These are phyloP conservation scores for Syndactyla subalaris DNA, from an alignment of 2,797 vertebrate genomes.

Conservation along the genomic window DNA sequence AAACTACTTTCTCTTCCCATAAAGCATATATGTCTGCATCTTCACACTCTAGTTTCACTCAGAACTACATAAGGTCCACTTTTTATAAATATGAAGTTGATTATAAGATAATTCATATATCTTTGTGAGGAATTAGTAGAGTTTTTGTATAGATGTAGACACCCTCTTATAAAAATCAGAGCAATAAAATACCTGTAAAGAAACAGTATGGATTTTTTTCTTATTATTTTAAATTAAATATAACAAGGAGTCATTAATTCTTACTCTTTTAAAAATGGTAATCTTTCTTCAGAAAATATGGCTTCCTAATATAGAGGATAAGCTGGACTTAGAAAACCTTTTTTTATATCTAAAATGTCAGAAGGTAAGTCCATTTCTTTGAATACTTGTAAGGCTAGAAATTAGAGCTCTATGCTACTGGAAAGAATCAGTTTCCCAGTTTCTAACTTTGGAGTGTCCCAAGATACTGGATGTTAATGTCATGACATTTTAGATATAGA, in stretches of 20 bases:
- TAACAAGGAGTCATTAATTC: neutral
- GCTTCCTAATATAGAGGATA: neutral
- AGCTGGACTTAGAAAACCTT: neutral
- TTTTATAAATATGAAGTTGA: neutral
- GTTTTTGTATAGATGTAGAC: neutral
- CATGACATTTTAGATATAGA: constrained; percentile 69
- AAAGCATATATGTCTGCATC: neutral
- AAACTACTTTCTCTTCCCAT: neutral
- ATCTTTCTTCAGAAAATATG: neutral
- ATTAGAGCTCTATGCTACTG: constrained; percentile 26
- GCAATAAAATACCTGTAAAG: neutral
- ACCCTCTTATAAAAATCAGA: neutral
- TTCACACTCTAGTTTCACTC: neutral
- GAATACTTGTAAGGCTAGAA: constrained; percentile 7
- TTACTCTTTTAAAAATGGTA: neutral
- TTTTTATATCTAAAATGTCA: constrained; percentile 46
- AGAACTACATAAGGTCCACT: neutral
- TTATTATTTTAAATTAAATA: neutral
- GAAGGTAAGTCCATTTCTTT: constrained; percentile 12
- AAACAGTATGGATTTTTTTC: neutral
- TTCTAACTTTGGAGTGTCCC: constrained; percentile 54
- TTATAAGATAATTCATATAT: neutral
- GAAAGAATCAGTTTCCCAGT: constrained; percentile 54
- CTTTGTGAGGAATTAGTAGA: neutral
- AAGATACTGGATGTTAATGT: constrained; percentile 65